phyloP scores from a whole-genome alignment of 1,140 invertebrate genomes.

The Phymorhynchus buccinoides region DNA sequence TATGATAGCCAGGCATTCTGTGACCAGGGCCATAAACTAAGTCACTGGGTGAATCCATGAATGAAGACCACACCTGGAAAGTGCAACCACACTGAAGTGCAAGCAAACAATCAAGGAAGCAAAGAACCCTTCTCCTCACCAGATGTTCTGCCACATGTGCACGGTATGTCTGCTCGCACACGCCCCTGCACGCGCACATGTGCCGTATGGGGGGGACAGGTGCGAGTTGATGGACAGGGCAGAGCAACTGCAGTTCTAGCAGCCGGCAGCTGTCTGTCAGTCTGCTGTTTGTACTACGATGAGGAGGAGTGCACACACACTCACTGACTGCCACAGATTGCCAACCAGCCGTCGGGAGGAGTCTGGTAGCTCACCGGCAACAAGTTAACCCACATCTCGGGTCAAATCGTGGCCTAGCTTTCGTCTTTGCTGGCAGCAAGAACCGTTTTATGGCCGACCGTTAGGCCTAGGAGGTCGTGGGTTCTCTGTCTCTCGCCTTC shows the following conservation, averaged over 20 bases:
- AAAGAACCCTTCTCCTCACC: no score
- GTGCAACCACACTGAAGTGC: background rate
- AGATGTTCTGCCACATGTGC: background rate
- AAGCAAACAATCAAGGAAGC: no score
- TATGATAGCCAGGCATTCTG: no score
- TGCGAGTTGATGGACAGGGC: background rate
- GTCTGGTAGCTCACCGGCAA: background rate
- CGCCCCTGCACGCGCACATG: constrained; percentile 3
- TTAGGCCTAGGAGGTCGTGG: background rate
- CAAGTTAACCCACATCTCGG: constrained; percentile 21
- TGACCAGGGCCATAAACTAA: background rate
- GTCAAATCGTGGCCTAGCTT: background rate
- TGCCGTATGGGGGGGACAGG: constrained; percentile 1
- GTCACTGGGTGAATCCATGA: background rate
- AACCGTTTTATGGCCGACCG: background rate
- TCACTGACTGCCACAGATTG: no score
- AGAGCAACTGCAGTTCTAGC: constrained; percentile 10
- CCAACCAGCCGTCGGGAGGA: background rate
- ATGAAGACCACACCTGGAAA: background rate
- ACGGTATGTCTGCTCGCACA: background rate
- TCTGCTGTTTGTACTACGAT: no score
- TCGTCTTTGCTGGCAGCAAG: no score
- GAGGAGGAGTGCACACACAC: no score
- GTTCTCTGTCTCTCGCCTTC: background rate
- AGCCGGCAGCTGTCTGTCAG: background rate